Conservation (phyloP, 2,113 vertebrate genomes). For the Nycticebus coucang region DNA sequence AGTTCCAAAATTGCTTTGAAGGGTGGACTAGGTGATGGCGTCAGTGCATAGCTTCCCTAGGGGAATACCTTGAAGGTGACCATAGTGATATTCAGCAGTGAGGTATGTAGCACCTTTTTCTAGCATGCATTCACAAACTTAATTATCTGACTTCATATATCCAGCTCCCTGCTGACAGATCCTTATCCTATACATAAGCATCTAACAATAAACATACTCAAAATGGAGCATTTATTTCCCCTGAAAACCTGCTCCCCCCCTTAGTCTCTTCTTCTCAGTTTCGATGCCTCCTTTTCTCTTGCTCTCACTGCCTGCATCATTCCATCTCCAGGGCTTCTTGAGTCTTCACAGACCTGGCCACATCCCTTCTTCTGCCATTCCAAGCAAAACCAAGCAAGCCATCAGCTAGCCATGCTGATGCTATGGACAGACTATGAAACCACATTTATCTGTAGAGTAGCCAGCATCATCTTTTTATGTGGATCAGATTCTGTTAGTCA, state of each 20-base stretch:
- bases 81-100: too few relatives aligned
- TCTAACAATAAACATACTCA: neutral
- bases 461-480: neutral
- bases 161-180: neutral
- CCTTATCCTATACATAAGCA: neutral
- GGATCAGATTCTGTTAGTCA: neutral
- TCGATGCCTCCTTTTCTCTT: neutral
- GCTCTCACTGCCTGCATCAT: neutral
- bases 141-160: neutral
- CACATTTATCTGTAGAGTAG: neutral
- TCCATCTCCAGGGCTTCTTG: neutral
- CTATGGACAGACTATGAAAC: neutral
- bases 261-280: neutral
- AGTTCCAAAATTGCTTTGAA: too few relatives aligned
- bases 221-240: neutral
- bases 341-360: neutral
- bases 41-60: too few relatives aligned
- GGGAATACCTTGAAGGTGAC: too few relatives aligned
- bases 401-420: neutral
- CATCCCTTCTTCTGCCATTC: neutral
- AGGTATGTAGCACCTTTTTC: too few relatives aligned
- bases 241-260: neutral
- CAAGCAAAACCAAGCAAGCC: neutral
- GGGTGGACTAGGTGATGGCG: too few relatives aligned
- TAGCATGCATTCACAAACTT: too few relatives aligned